Conservation (phyloP, 2,113 vertebrate genomes). For the Ophiodon elongatus region DNA sequence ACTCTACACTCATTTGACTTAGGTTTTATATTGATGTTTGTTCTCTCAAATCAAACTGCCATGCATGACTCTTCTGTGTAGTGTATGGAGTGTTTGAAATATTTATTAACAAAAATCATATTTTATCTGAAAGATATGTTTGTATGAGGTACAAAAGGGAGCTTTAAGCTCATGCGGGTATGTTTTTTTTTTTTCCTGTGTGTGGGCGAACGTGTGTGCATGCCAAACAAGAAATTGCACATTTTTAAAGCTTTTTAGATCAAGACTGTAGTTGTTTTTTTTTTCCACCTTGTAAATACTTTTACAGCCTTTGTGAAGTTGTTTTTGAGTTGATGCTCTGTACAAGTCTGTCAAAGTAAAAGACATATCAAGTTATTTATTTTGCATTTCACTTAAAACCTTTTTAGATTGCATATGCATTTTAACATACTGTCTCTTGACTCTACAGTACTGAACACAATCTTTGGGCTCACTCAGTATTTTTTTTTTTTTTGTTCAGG, state of each 20-base stretch:
- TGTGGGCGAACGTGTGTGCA: slow-evolving; percentile 84
- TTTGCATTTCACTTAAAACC: neutral
- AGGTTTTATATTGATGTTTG: slow-evolving; percentile 86
- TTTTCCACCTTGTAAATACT: slow-evolving; percentile 93
- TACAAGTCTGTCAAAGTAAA: slow-evolving; percentile 85
- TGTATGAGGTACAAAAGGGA: slow-evolving; percentile 81
- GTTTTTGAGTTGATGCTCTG: slow-evolving; percentile 87
- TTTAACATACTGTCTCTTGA: neutral
- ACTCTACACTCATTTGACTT: slow-evolving; percentile 85
- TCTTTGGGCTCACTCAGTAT: neutral
- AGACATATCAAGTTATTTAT: slow-evolving; percentile 59
- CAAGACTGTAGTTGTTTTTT: slow-evolving; percentile 85
- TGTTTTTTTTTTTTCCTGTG: slow-evolving; percentile 69
- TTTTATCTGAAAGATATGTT: slow-evolving; percentile 84
- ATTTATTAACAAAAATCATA: slow-evolving; percentile 79
- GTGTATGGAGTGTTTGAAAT: slow-evolving; percentile 85
- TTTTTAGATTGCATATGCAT: neutral
- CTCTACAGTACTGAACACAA: neutral
- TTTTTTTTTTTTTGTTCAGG: neutral
- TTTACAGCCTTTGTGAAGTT: slow-evolving; percentile 92
- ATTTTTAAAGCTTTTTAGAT: slow-evolving; percentile 90
- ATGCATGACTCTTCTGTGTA: slow-evolving; percentile 92
- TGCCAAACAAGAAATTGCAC: slow-evolving; percentile 92
- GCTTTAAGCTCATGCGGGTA: slow-evolving; percentile 73
- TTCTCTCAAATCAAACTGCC: slow-evolving; percentile 86